Evolutionary conservation across 1,140 invertebrate genomes (phyloP), one percentile per base, ranked within the genome.

Genomic region (Aleiodes sp.): DNA sequence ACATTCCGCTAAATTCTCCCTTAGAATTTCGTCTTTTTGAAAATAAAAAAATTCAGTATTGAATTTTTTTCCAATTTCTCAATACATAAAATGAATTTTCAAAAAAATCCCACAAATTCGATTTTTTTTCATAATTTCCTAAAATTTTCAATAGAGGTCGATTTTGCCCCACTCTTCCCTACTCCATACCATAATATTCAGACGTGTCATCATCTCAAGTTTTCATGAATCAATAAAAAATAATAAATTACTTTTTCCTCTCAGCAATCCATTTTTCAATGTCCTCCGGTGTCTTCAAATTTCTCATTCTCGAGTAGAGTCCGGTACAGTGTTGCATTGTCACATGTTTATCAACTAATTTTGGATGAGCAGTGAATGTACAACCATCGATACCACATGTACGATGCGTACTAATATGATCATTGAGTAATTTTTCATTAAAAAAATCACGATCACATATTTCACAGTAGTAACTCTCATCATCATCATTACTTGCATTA

Each of bases 201-300:
- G n/a, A n/a, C n/a, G n/a, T n/a, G n/a, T n/a, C n/a, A n/a, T n/a
- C n/a, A n/a, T n/a, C n/a, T n/a, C n/a, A n/a, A n/a, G n/a, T n/a
- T n/a, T n/a, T n/a, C n/a, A n/a, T n/a, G n/a, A n/a, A n/a, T n/a
- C n/a, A n/a, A n/a, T n/a, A 19, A 41, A 59, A 46, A 14, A 52
- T 28, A 6, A 16, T 37, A 28, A 63, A 70, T 79, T 80, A 91
- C 84, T 88, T 92, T 81, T 91, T 93, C 65, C 95, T 87, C 73
- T 96, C 94, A 57, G 88, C 88, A 64, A 89, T 90, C 94, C 94
- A 97, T 82, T 93, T 94, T 56, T 90, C 80, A 71, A 96, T 91
- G 69, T 96, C 94, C 80, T 95, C 93, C 1, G 91, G 89, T 8
- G 91, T 91, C 65, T 91, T 89, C 9, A 94, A 72, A 75, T 91